These are phyloP conservation scores for Uria lomvia DNA, from an alignment of 2,113 vertebrate species.

Conservation along the genomic window DNA sequence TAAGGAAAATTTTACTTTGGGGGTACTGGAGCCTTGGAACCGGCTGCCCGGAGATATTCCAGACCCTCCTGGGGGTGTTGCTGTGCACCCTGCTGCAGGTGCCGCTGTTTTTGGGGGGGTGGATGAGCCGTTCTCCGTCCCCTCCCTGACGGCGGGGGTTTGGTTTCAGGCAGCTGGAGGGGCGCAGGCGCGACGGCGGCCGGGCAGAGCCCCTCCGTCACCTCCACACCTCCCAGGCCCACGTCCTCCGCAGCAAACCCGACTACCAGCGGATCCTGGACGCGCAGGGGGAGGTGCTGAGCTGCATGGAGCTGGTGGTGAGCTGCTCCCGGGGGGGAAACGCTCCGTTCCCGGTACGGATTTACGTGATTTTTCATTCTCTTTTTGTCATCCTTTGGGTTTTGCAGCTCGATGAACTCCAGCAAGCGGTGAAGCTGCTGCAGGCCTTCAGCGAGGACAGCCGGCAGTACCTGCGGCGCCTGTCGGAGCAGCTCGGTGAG, in stretches of 20 bases:
- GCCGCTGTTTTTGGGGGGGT: too few species aligned
- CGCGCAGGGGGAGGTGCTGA: slow-evolving; percentile 46
- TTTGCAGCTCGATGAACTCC: slow-evolving; percentile 68
- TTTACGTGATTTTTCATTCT: neutral
- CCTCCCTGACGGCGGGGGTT: neutral
- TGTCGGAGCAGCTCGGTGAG: slow-evolving; percentile 71
- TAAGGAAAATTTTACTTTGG: too few species aligned
- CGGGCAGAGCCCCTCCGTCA: neutral
- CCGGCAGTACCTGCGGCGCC: slow-evolving; percentile 26
- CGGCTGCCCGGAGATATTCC: too few species aligned
- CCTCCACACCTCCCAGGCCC: slow-evolving; percentile 52
- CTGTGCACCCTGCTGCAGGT: too few species aligned
- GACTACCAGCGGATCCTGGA: slow-evolving; percentile 66
- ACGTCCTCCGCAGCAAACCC: slow-evolving; percentile 64
- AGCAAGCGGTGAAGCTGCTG: slow-evolving; percentile 53
- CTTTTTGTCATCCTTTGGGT: neutral
- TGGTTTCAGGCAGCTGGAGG: slow-evolving; percentile 50
- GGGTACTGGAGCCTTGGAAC: too few species aligned
- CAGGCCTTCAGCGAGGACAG: slow-evolving; percentile 57
- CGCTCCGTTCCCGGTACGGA: too few species aligned
- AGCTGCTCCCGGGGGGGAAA: neutral
- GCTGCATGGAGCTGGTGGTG: slow-evolving; percentile 68
- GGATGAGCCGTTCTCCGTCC: too few species aligned
- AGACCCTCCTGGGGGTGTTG: too few species aligned
- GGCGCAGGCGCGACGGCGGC: neutral